Evolutionary conservation across 2,797 vertebrate species (phyloP).

Genomic region (Halcyon chelicuti): DNA sequence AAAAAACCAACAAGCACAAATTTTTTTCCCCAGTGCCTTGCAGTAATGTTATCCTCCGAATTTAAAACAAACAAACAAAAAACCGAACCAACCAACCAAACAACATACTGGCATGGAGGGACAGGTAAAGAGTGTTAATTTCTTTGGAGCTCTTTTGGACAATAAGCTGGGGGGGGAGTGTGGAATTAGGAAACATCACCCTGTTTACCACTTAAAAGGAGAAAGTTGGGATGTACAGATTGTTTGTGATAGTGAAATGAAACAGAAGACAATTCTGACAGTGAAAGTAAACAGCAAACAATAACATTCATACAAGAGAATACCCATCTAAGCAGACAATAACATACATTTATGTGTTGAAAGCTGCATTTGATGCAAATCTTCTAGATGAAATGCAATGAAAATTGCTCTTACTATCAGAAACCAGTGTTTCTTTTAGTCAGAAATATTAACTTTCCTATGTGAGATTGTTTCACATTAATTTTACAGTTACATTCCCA

Average conservation of each 20-base stretch:
- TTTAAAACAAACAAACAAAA: neutral
- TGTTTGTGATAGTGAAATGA: neutral
- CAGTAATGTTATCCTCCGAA: neutral
- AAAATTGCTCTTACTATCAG: neutral
- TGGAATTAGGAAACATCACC: neutral
- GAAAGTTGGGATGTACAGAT: neutral
- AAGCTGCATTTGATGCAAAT: neutral
- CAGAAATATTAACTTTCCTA: neutral
- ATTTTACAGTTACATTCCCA: neutral
- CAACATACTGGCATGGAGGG: neutral
- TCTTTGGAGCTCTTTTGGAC: neutral
- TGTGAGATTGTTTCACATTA: neutral
- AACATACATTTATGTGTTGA: neutral
- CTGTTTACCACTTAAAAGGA: neutral
- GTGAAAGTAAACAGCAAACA: neutral
- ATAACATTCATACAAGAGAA: neutral
- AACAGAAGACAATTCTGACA: neutral
- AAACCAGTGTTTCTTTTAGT: neutral
- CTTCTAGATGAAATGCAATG: neutral
- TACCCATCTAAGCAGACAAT: neutral
- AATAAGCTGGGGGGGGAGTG: neutral
- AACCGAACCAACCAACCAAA: neutral
- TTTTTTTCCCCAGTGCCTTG: accelerated
- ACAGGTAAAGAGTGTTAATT: neutral
- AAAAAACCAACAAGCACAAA: accelerated